Base-by-base conservation (phyloP, 2,113 vertebrate genomes). In the Sterrhoptilus dennistouni region DNA sequence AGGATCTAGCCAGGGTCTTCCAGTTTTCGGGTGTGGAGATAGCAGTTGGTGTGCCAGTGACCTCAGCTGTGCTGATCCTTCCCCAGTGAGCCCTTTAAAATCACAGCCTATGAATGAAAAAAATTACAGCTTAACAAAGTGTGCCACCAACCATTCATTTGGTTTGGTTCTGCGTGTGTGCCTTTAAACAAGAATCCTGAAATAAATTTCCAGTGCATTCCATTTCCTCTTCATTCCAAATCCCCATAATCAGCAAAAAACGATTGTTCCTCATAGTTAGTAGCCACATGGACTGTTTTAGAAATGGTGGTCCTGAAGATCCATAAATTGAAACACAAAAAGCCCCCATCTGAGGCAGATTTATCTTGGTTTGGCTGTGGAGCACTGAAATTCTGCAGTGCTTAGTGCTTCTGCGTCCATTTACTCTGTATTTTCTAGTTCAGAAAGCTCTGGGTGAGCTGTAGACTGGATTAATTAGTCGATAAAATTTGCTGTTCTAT, bases 361-460 rank as follows among this genome's bases (percentile, higher is more conserved):
- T 83, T 79, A 3, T 66, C 47, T 64, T 28, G 44, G 4, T 70
- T 93, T 89, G 56, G 8, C n/a, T 63, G 0, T 14, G 31, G 47
- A 78, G 22, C 2, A 4, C 28, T 11, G 8, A 74, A 74, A 57
- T 61, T 44, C 42, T 70, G 33, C 7, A 2, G 25, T 28, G 8
- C 14, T 52, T 44, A 18, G 29, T 74, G 64, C 63, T 59, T 64
- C 33, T 45, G 1, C 2, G 0, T 45, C 44, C 0, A 0, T 24
- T n/a, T 69, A 5, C 28, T 76, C n/a, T 63, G 0, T 71, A 8
- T 72, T 68, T 56, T 40, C 50, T 40, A n/a, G 11, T 44, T 86
- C 47, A 31, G 49, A 90, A 60, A 47, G 40, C 59, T 52, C 22
- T 61, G 25, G 15, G 35, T 59, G 17, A 82, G 12, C 31, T 78